Evolutionary conservation across 2,113 vertebrate species (phyloP).

Genomic region (Pipa parva): DNA sequence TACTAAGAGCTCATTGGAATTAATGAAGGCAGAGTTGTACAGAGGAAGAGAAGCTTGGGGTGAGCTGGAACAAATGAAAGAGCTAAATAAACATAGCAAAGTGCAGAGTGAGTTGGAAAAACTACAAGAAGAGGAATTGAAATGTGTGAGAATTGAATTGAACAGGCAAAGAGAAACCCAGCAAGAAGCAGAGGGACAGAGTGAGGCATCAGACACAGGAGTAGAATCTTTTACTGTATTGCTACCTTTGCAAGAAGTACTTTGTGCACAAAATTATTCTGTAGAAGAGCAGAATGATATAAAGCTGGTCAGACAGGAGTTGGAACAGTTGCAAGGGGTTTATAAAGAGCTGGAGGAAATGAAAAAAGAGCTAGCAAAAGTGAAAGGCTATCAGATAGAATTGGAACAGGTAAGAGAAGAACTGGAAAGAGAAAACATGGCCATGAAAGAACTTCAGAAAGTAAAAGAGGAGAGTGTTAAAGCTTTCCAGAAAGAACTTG

Average conservation of each 20-base stretch:
- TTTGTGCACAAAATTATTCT: background rate
- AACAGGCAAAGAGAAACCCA: background rate
- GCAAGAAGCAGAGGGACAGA: background rate
- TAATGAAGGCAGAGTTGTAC: slow-evolving; percentile 27
- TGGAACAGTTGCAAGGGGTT: background rate
- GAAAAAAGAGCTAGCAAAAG: background rate
- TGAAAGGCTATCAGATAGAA: background rate
- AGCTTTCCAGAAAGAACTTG: background rate
- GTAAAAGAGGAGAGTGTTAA: slow-evolving; percentile 7
- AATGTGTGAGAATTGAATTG: background rate
- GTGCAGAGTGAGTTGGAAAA: background rate
- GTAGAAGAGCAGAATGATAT: background rate
- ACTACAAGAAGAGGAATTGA: slow-evolving; percentile 46
- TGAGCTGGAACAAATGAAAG: background rate
- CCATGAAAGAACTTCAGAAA: slow-evolving; percentile 47
- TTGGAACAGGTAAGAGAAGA: background rate
- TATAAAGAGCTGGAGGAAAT: slow-evolving; percentile 15
- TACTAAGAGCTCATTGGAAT: background rate
- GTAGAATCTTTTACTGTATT: background rate
- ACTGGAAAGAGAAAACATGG: background rate
- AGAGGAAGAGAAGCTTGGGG: slow-evolving; percentile 9
- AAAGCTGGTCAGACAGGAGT: slow-evolving; percentile 37
- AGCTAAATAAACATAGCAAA: background rate
- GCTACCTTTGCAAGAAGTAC: background rate
- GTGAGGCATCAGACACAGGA: background rate